These are phyloP conservation scores for Onthophagus taurus DNA, from an alignment of 1,140 invertebrate genomes.

Conservation along the genomic window DNA sequence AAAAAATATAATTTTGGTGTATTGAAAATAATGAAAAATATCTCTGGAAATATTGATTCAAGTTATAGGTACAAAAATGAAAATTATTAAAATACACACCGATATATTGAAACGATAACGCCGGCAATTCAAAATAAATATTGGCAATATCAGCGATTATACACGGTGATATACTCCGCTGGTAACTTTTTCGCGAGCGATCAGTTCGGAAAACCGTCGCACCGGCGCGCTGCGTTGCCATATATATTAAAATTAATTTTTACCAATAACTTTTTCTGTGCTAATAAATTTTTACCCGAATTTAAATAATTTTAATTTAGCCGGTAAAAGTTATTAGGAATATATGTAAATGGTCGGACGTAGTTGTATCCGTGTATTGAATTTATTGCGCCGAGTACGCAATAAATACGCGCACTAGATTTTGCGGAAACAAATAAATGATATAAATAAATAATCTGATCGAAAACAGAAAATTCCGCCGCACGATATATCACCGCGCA, in stretches of 20 bases:
- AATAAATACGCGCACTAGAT: constrained; percentile 12
- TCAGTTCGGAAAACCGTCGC: no score
- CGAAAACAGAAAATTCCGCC: constrained; percentile 13
- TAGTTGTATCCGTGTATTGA: constrained; percentile 9
- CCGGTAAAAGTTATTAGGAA: constrained; percentile 12
- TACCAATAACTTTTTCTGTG: constrained; percentile 11
- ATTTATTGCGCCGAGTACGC: constrained; percentile 8
- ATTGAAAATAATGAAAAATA: no score
- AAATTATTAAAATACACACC: no score
- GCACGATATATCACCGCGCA: constrained; percentile 11
- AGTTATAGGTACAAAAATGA: no score
- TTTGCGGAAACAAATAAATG: constrained; percentile 14
- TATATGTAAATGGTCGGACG: constrained; percentile 13
- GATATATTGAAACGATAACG: no score
- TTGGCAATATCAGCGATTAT: not conserved
- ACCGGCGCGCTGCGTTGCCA: no score
- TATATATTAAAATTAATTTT: constrained; percentile 13
- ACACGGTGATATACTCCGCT: not conserved
- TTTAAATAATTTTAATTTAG: constrained; percentile 12
- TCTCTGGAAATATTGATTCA: no score
- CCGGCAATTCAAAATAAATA: no score
- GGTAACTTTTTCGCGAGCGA: no score
- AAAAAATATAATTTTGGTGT: no score
- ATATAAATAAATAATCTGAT: constrained; percentile 15
- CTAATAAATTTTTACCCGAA: constrained; percentile 8